Base-by-base conservation (phyloP, 1,140 invertebrate genomes). In the Planococcus citri region DNA sequence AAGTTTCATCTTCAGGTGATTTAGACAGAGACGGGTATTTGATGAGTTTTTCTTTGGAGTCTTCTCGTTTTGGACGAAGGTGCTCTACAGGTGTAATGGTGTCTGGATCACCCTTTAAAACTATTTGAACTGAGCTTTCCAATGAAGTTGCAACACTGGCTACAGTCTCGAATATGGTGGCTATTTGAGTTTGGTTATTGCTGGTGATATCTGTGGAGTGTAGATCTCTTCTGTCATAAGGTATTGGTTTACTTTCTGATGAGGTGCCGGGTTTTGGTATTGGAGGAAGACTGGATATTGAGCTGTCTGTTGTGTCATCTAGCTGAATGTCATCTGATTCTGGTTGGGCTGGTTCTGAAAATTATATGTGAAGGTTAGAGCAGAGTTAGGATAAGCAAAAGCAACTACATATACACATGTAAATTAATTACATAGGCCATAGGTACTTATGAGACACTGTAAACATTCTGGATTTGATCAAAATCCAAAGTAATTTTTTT, bases 91-190 rank as follows among this genome's bases (percentile, higher is more conserved):
- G n/a, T n/a, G n/a, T 33, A 33, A 33, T 12, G 29, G 12, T 33
- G 4, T 33, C 12, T 33, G 29, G 4, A 33, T 33, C 29, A 33
- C 12, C n/a, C 73, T 83, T 81, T 58, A 84, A 83, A 0, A 83
- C 82, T 17, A 82, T 82, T 73, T 84, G 86, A 10, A 86, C 86
- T 8, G 87, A 83, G 73, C 85, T 83, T 73, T 88, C 86, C 14
- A 88, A 73, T n/a, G 83, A 82, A 68, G 82, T 84, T 1, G 84
- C 85, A 0, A 87, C 85, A 74, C 83, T 83, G 0, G 83, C 83
- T 0, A 83, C 85, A 1, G 86, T 84, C 76, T 87, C 85, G n/a
- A 87, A 74, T 10, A 88, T 79, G 58, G 76, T 76, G 1, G 76
- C 77, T 68, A 71, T 64, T 27, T 71, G 70, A 17, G 72, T 38